phyloP scores from a whole-genome alignment of 1,140 invertebrate species.

The Alviniconcha marisindica region DNA sequence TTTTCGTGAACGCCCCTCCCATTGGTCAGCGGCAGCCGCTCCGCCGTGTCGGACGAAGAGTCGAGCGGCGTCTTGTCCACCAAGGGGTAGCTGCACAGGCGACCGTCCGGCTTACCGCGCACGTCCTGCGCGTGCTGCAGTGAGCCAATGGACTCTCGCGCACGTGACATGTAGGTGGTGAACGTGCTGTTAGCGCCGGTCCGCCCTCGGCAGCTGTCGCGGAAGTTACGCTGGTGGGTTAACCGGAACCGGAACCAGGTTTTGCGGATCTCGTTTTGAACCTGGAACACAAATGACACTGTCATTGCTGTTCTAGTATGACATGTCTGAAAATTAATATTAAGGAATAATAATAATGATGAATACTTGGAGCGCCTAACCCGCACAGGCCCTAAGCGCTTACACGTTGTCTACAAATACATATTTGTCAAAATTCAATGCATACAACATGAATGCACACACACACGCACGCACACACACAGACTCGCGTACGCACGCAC shows the following conservation, averaged over 20 bases:
- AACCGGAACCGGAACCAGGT: conserved; percentile 50
- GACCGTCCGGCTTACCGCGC: conserved; percentile 26
- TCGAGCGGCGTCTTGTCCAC: conserved; percentile 22
- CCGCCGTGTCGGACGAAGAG: background rate
- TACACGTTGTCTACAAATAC: too few species aligned
- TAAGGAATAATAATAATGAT: too few species aligned
- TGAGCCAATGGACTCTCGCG: conserved; percentile 14
- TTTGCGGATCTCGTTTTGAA: conserved; percentile 54
- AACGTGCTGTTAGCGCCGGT: background rate
- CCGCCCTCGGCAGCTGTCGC: background rate
- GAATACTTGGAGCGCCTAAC: too few species aligned
- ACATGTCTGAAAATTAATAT: too few species aligned
- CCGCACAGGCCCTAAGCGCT: too few species aligned
- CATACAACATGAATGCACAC: too few species aligned
- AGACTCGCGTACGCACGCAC: too few species aligned
- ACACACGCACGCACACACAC: too few species aligned
- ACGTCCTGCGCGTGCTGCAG: conserved; percentile 16
- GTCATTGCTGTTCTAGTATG: too few species aligned
- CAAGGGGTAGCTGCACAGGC: conserved; percentile 8
- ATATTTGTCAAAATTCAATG: too few species aligned
- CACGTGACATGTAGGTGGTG: background rate
- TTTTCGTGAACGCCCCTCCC: too few species aligned
- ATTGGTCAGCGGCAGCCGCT: too few species aligned
- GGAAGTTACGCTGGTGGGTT: conserved; percentile 33
- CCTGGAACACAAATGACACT: conserved; percentile 73